Evolutionary conservation across 2,888 invertebrate genomes (phyloP).

Genomic region (Ophion slaviceki): DNA sequence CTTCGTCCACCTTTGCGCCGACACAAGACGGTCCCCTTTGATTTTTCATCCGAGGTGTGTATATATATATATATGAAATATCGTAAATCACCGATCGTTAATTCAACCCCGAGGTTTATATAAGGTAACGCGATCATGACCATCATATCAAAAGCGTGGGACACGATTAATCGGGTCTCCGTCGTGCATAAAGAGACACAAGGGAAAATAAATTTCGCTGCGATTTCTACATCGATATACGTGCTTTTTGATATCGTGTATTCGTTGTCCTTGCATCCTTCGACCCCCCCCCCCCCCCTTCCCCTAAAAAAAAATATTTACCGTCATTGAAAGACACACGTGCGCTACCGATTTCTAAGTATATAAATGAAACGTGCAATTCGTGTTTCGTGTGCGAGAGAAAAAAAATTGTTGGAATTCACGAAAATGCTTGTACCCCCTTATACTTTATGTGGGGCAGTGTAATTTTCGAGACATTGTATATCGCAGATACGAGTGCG

Average conservation of each 20-base stretch:
- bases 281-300: neutral
- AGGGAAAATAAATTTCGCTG: neutral
- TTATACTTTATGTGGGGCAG: constrained; percentile 1
- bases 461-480: constrained; percentile 11
- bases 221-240: constrained; percentile 24
- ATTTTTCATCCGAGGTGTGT: constrained; percentile 44
- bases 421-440: neutral
- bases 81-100: constrained; percentile 67
- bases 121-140: constrained; percentile 31
- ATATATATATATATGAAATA: constrained; percentile 17
- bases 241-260: neutral
- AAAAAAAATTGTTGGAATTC: neutral
- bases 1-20: constrained; percentile 30
- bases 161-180: constrained; percentile 11
- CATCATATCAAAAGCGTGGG: constrained; percentile 37
- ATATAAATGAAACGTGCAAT: neutral
- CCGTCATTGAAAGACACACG: neutral
- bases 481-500: neutral
- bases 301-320: neutral
- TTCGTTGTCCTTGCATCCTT: neutral
- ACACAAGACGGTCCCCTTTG: constrained; percentile 40
- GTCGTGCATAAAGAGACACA: neutral
- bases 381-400: neutral
- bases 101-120: constrained; percentile 49
- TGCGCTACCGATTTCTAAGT: neutral